Conservation (phyloP, 2,113 vertebrate species). For the Thamnaconus septentrionalis region DNA sequence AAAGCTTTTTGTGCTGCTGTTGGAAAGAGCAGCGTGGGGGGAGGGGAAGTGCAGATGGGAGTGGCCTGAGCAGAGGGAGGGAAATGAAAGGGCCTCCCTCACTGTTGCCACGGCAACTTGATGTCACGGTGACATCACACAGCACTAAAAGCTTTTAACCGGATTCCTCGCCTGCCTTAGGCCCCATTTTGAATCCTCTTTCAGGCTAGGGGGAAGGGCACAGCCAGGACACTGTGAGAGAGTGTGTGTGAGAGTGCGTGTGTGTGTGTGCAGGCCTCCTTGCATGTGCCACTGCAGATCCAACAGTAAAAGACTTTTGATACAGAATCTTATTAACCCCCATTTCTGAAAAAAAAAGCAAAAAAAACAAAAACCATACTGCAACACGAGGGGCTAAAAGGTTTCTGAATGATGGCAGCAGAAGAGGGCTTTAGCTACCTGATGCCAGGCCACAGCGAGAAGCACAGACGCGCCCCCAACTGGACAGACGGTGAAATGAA, state of each 20-base stretch:
- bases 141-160: conserved; percentile 99
- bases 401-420: conserved; percentile 81
- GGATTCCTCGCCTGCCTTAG: conserved; percentile 97
- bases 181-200: conserved; percentile 97
- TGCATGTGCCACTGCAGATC: conserved; percentile 41
- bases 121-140: conserved; percentile 97
- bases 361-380: conserved; percentile 27
- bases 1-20: conserved; percentile 93
- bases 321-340: conserved; percentile 20
- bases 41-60: conserved; percentile 49
- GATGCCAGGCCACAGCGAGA: conserved; percentile 85
- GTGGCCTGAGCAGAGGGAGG: conserved; percentile 57
- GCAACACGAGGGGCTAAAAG: conserved; percentile 38
- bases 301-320: conserved; percentile 67
- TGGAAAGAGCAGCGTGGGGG: conserved; percentile 70
- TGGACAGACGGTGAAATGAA: conserved; percentile 98
- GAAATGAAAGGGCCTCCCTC: conserved; percentile 79
- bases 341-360: too few species aligned
- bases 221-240: conserved; percentile 30
- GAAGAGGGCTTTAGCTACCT: conserved; percentile 89
- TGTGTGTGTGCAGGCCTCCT: conserved; percentile 37
- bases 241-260: too few species aligned
- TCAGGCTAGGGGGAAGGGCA: conserved; percentile 85
- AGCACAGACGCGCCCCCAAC: conserved; percentile 95
- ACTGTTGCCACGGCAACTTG: conserved; percentile 96